Evolutionary conservation across 2,888 invertebrate genomes (phyloP).

Genomic region (Pollenia angustigena): DNA sequence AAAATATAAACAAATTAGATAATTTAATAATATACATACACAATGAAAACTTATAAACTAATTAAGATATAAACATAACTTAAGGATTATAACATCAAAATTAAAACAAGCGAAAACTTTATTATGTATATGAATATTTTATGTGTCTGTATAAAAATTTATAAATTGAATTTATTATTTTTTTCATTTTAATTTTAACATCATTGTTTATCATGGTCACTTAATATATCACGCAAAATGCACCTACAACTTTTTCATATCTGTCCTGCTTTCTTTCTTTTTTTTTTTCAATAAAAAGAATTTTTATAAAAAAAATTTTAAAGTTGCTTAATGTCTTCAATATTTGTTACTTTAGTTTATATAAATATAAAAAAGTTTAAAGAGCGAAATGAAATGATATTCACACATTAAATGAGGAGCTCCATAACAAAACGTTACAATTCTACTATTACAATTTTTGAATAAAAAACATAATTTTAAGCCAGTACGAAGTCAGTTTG

Average conservation of each 20-base stretch:
- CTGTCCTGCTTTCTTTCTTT: constrained; percentile 36
- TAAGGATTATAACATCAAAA: constrained; percentile 47
- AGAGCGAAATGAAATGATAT: constrained; percentile 21
- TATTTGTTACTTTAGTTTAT: constrained; percentile 26
- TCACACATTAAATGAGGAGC: neutral
- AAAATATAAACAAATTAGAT: constrained; percentile 19
- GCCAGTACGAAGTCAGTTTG: too few relatives aligned
- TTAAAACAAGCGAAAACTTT: constrained; percentile 44
- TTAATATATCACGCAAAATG: constrained; percentile 75
- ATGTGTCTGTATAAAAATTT: constrained; percentile 31
- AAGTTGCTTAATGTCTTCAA: neutral
- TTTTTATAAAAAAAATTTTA: constrained; percentile 5
- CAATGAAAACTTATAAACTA: constrained; percentile 31
- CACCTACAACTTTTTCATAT: constrained; percentile 47
- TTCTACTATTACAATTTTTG: too few relatives aligned
- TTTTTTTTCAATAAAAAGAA: constrained; percentile 14
- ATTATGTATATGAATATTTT: constrained; percentile 10
- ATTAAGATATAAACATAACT: constrained; percentile 35
- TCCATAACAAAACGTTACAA: constrained; percentile 53
- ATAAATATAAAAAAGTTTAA: constrained; percentile 20
- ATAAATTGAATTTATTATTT: neutral
- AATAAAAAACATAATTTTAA: neutral
- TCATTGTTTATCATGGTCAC: constrained; percentile 72
- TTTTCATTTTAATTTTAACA: constrained; percentile 40
- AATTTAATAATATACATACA: constrained; percentile 16